Evolutionary conservation across 2,797 vertebrate genomes (phyloP), one percentile per base, ranked within the genome.

Genomic region (Microctenopoma stevenorrisi): DNA sequence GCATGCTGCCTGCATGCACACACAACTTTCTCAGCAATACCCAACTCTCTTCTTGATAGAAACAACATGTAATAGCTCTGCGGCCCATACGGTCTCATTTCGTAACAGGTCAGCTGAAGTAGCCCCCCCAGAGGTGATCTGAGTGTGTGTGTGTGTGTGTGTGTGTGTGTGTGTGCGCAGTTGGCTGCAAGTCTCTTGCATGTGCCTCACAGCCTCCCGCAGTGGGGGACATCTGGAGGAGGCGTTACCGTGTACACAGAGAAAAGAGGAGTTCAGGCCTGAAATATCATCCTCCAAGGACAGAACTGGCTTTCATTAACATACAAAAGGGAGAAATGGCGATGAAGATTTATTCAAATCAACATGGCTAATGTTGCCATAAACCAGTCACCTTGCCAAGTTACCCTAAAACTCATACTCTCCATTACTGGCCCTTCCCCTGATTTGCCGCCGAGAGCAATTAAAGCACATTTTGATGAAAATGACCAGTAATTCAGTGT

Each of bases 221-320:
- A 67, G 90, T 76, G 88, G 82, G 83, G 87, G 91, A 92, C 92
- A 93, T 92, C 91, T 93, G 92, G 91, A 91, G 86, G 86, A 89
- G 88, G 88, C 84, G 89, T 86, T 85, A 58, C 88, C 83, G 30
- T 78, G 78, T 82, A 68, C 79, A 83, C 78, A 80, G 83, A 76
- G 61, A 87, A 74, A 78, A 72, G 72, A 81, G 72, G 81, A 89
- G 84, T 84, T 86, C 64, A 77, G 73, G 81, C 86, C 85, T 83
- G 81, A 90, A 83, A 86, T 86, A 89, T 89, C 86, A 81, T 84
- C 77, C 85, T 88, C 80, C 81, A 84, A 90, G 88, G 89, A 90
- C 88, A 86, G 72, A 80, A 86, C 84, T 76, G 78, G 75, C 79
- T 83, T 84, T 87, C 83, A 90, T 90, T 90, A 92, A 67, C 74